A percentile compares a stretch with the other conserved stretches of the same genome.
phyloP scores from a whole-genome alignment of 1,140 invertebrate genomes.

The Drosophila lacteicornis region DNA sequence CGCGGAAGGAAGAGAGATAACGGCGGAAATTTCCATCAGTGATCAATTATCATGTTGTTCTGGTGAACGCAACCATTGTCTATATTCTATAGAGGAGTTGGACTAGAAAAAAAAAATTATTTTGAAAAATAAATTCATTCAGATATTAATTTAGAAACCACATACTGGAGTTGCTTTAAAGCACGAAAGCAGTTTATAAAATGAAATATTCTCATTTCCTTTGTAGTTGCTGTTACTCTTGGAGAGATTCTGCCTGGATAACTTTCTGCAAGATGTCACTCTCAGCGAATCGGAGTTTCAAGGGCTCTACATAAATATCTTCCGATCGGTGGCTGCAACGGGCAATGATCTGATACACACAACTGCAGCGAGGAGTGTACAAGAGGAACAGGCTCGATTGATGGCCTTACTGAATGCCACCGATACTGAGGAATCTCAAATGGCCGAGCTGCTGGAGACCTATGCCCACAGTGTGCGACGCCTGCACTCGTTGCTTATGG shows the following conservation, averaged over 20 bases:
- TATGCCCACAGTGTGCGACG: conserved; percentile 32
- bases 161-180: too few species aligned
- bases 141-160: too few species aligned
- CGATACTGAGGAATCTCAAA: not conserved
- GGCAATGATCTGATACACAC: conserved; percentile 31
- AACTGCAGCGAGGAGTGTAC: conserved; percentile 14
- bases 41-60: too few species aligned
- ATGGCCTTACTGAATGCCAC: not conserved
- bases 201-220: not conserved
- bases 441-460: conserved; percentile 3
- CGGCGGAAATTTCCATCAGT: too few species aligned
- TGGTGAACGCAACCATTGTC: too few species aligned
- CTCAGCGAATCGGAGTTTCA: conserved; percentile 29
- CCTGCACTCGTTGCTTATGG: conserved; percentile 30
- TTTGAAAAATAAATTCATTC: too few species aligned
- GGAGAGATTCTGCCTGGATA: conserved; percentile 28
- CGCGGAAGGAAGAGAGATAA: too few species aligned
- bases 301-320: conserved; percentile 38
- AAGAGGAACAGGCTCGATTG: conserved; percentile 20
- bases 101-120: too few species aligned
- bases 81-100: too few species aligned
- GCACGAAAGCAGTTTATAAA: too few species aligned
- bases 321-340: conserved; percentile 40
- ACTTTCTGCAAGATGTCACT: conserved; percentile 45
- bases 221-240: conserved; percentile 39